A percentile compares a stretch with the other conserved stretches of the same genome.
phyloP scores from a whole-genome alignment of 1,140 invertebrate genomes.

The Reticulitermes speratus region DNA sequence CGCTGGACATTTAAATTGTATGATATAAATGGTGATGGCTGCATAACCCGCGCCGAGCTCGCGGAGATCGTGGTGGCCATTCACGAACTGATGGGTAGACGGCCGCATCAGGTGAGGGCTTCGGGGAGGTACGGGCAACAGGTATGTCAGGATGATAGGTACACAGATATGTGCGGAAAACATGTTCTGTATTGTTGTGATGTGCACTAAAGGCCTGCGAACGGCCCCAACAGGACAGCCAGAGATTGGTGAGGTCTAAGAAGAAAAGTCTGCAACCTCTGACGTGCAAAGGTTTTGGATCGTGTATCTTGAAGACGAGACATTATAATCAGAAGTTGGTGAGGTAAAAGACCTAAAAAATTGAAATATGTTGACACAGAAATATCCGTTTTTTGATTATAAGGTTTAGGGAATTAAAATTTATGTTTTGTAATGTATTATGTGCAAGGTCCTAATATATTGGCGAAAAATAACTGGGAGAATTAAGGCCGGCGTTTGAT shows the following conservation, averaged over 20 bases:
- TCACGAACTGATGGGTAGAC: constrained; percentile 89
- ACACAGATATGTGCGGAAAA: not conserved
- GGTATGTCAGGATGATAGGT: constrained; percentile 1
- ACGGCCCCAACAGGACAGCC: not conserved
- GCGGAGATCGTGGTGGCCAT: constrained; percentile 92
- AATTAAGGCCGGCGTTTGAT: too few relatives aligned
- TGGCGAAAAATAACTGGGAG: too few relatives aligned
- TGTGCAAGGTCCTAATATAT: too few relatives aligned
- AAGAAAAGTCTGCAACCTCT: not conserved
- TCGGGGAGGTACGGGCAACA: constrained; percentile 9
- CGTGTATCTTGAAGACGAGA: too few relatives aligned
- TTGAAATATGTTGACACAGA: too few relatives aligned
- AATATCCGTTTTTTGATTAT: too few relatives aligned
- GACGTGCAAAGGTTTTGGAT: too few relatives aligned
- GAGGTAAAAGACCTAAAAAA: too few relatives aligned
- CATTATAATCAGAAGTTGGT: too few relatives aligned
- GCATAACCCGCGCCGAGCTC: constrained; percentile 92
- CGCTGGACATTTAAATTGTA: constrained; percentile 94
- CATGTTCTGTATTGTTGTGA: constrained; percentile 6
- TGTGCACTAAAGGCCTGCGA: not conserved
- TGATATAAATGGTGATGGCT: constrained; percentile 94
- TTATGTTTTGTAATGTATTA: too few relatives aligned
- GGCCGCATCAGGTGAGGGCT: constrained; percentile 47
- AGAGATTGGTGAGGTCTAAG: not conserved
- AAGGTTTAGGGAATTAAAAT: too few relatives aligned